Base-by-base conservation (phyloP, 2,113 vertebrate species). In the Edolisoma coerulescens region DNA sequence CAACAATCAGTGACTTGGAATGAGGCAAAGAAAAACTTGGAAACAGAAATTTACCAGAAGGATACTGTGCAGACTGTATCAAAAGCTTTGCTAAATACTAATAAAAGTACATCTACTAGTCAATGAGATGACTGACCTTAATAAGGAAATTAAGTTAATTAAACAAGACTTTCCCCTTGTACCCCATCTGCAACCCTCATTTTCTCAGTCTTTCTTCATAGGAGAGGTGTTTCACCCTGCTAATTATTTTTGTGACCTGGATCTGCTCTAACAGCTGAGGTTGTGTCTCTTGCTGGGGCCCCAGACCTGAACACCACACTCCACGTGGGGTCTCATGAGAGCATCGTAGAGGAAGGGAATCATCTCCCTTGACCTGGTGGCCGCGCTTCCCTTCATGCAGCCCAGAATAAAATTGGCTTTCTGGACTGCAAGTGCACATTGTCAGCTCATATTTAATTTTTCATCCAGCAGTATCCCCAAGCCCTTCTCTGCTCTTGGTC, bases 361-460 rank as follows among this genome's bases (percentile, higher is more conserved):
- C 23, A 24, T 20, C 10, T 35, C 37, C 16, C 42, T 52, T 67
- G 27, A 24, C 18, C 8, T 28, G 44, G 10, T 44, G 9, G 7
- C 17, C 5, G 0, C 0, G 0, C 26, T 44, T 44, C 44, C 37
- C 37, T 44, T 44, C 33, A 8, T 11, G 15, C 28, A 39, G 28
- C 28, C 27, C 28, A 67, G 37, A 16, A 74, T 52, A 39, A n/a
- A 74, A 52, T 13, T 45, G 11, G 6, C 60, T 74, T 74, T 39
- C 23, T 45, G 37, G 28, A 24, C 39, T 67, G 39, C 16, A 67
- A 52, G 28, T n/a, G 19, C 37, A 28, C 27, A 24, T 17, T 44
- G 10, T 39, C 23, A 52, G 33, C 10, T 52, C 37, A 24, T 52
- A 37, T 17, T 44, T 52, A 39, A 24, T 44, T 89, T 73, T 59